Evolutionary conservation across 2,888 invertebrate genomes (phyloP).

Genomic region (Autographa pulchrina): DNA sequence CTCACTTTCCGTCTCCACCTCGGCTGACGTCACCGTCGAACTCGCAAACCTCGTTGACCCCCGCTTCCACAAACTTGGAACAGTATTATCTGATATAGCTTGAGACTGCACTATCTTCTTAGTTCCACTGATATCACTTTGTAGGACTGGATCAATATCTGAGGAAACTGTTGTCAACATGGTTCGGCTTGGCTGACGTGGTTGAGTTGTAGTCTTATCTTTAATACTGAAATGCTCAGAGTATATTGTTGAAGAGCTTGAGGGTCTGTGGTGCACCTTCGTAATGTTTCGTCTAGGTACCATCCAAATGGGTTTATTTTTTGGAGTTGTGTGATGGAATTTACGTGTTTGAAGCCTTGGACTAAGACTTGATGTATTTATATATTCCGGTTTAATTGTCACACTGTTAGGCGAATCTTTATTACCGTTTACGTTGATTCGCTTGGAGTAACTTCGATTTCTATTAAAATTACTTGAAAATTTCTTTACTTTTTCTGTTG

Average conservation of each 20-base stretch:
- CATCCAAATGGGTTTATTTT: slow-evolving; percentile 82
- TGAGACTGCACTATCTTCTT: slow-evolving; percentile 82
- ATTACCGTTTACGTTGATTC: slow-evolving; percentile 74
- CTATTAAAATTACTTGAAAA: slow-evolving; percentile 72
- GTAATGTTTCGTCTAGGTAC: slow-evolving; percentile 79
- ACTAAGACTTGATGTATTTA: slow-evolving; percentile 63
- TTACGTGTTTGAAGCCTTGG: slow-evolving; percentile 74
- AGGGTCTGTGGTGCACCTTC: slow-evolving; percentile 66
- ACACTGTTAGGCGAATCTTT: slow-evolving; percentile 83
- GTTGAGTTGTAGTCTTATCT: slow-evolving; percentile 71
- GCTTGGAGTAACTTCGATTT: slow-evolving; percentile 81
- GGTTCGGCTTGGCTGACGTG: slow-evolving; percentile 68
- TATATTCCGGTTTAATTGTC: slow-evolving; percentile 70
- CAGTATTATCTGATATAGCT: slow-evolving; percentile 84
- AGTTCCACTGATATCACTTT: slow-evolving; percentile 79
- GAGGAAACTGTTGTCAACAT: slow-evolving; percentile 82
- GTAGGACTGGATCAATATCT: slow-evolving; percentile 85
- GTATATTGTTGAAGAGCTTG: slow-evolving; percentile 80
- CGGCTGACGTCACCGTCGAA: slow-evolving; percentile 73
- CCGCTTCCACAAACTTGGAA: slow-evolving; percentile 84
- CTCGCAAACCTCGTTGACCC: slow-evolving; percentile 84
- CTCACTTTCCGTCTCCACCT: slow-evolving; percentile 70
- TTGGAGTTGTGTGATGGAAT: slow-evolving; percentile 82
- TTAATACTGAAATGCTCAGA: slow-evolving; percentile 83
- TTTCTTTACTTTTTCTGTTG: slow-evolving; percentile 73